Evolutionary conservation across 2,888 invertebrate genomes (phyloP).

Genomic region (Brenthis ino): DNA sequence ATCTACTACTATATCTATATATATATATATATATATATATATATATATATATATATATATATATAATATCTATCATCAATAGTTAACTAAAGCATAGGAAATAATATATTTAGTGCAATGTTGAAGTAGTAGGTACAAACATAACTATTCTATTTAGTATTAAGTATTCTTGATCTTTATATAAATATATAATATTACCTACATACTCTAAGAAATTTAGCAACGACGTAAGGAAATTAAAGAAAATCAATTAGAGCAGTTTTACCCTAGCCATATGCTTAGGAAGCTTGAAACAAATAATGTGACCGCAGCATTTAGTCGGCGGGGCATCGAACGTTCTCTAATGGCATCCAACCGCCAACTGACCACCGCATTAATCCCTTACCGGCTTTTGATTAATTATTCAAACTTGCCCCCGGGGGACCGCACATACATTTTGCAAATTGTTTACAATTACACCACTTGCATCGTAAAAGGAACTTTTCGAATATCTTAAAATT

Average conservation of each 20-base stretch:
- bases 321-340: constrained; percentile 72
- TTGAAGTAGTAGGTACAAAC: too few species aligned
- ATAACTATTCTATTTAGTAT: too few species aligned
- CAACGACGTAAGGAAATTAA: constrained; percentile 30
- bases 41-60: too few species aligned
- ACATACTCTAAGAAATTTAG: too few species aligned
- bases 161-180: too few species aligned
- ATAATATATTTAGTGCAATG: too few species aligned
- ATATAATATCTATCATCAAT: too few species aligned
- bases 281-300: constrained; percentile 60
- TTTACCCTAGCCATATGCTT: constrained; percentile 49
- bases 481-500: constrained; percentile 21
- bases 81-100: too few species aligned
- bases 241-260: constrained; percentile 47
- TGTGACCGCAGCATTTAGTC: constrained; percentile 74
- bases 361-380: constrained; percentile 81
- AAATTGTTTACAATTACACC: constrained; percentile 65
- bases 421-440: constrained; percentile 59
- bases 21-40: too few species aligned
- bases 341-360: constrained; percentile 79
- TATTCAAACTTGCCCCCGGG: constrained; percentile 75
- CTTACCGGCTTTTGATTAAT: constrained; percentile 80
- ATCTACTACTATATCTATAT: too few species aligned
- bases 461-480: constrained; percentile 36
- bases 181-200: too few species aligned